Evolutionary conservation across 2,113 vertebrate species (phyloP), one percentile per base, ranked within the genome.

Genomic region (Rhodinocichla rosea): DNA sequence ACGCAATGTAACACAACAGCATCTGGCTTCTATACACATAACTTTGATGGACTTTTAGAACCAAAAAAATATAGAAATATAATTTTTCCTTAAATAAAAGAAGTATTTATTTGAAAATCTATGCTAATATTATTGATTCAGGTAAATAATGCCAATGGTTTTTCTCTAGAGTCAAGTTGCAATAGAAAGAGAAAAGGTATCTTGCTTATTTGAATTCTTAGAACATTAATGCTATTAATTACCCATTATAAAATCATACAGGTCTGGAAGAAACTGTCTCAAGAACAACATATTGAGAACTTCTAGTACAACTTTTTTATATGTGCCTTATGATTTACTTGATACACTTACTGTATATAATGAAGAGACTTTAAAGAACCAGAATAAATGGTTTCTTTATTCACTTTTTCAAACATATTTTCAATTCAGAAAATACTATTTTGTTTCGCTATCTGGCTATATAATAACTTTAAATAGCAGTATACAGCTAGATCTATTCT

Each of bases 201-300:
- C 20, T 78, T 55, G n/a, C 5, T 60, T 1, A 37, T 70, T 19
- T 57, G 15, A 52, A 33, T 42, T 84, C 49, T 87, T 63, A 68
- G 15, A 87, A 45, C 7, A 81, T 0, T 49, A 42, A 53, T 49
- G 32, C 1, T 44, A 79, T 59, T 47, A 40, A 39, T 62, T 76
- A 35, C 6, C 2, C 0, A 0, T 42, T 86, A 23, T 32, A 77
- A 49, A 62, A 35, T 26, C 5, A 23, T 35, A 4, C 30, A 83
- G 2, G 4, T 62, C 12, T 79, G 32, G 22, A 79, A 71, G 27
- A 49, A 82, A 19, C 7, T 27, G 5, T 15, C 23, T 69, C 21
- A 77, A 26, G 44, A 59, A 32, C 3, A 33, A 6, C 7, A 30
- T 35, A 10, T 13, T 30, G 12, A 39, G 52, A 78, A 62, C 35